Conservation (phyloP, 2,888 invertebrate species). For the Drosophila phalerata region DNA sequence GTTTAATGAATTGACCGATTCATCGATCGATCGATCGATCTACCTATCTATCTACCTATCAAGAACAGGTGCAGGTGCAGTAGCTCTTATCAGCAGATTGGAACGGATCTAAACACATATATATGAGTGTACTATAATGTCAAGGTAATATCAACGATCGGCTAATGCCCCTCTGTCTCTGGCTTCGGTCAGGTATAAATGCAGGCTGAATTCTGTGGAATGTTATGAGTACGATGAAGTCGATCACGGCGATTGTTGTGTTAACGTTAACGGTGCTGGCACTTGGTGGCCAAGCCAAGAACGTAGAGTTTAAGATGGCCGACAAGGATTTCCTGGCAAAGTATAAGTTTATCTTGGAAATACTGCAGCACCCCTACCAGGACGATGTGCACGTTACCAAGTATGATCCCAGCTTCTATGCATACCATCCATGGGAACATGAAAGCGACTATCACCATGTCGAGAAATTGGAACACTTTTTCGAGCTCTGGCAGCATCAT, state of each 20-base stretch:
- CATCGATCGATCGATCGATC: neutral
- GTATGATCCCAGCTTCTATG: slow-evolving; percentile 86
- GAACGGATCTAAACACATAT: slow-evolving; percentile 42
- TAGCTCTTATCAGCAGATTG: slow-evolving; percentile 39
- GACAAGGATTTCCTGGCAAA: slow-evolving; percentile 86
- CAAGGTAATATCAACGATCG: slow-evolving; percentile 49
- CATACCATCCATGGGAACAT: slow-evolving; percentile 88
- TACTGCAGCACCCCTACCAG: slow-evolving; percentile 88
- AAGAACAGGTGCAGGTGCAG: slow-evolving; percentile 18
- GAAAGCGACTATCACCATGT: slow-evolving; percentile 87
- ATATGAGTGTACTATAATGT: slow-evolving; percentile 29
- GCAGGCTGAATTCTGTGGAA: slow-evolving; percentile 27
- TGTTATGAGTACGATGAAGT: slow-evolving; percentile 80
- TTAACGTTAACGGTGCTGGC: slow-evolving; percentile 75
- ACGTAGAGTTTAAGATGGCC: slow-evolving; percentile 84
- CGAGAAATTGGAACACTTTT: slow-evolving; percentile 87
- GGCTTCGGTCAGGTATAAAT: slow-evolving; percentile 44
- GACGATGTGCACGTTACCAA: slow-evolving; percentile 85
- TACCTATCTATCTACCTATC: neutral
- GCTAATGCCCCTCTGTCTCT: neutral
- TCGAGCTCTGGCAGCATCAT: slow-evolving; percentile 87
- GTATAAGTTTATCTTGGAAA: slow-evolving; percentile 86
- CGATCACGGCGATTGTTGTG: slow-evolving; percentile 80
- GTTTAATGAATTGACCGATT: too few relatives aligned
- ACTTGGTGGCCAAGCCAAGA: slow-evolving; percentile 70